Evolutionary conservation across 2,888 invertebrate genomes (phyloP), one percentile per base, ranked within the genome.

Genomic region (Cephus pulcher): DNA sequence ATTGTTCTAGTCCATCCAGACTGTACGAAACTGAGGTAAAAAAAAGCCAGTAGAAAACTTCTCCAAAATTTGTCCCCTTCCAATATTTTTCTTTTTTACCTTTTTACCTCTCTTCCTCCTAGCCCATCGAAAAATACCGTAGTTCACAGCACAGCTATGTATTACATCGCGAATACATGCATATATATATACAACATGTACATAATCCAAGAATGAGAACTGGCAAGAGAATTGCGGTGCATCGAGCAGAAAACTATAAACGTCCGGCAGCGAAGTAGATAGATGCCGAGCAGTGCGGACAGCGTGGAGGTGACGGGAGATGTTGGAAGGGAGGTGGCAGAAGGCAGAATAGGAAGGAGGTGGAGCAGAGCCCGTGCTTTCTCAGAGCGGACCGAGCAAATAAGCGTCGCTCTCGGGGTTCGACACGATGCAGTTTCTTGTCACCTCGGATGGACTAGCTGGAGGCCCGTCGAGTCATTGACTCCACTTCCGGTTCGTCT

Each of bases 401-500:
- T 34, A 74, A 34, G 37, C 56, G 56, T 74, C 30, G 30, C 34
- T 35, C 32, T 74, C 35, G 34, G 37, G 74, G 37, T 74, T 35
- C 74, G 78, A 73, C 74, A 78, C 37, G 34, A 79, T 79, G 81
- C 83, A 80, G 81, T 83, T 84, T 84, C 86, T 82, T 85, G 84
- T 86, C 86, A 87, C 84, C 81, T 84, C 79, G 82, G 86, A 85
- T 80, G 83, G 84, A 83, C 82, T 80, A 81, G 82, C 81, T 82
- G 76, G 79, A 76, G 73, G 71, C 73, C 75, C 78, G 56, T 56
- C 56, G 86, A 89, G 88, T 89, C 89, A 89, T 89, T 89, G 88
- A 89, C 89, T 88, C 83, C 80, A 84, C 85, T 89, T 89, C 89
- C 89, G 88, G 87, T 88, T 86, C 81, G 85, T 77, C 76, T 87